Evolutionary conservation across 2,888 invertebrate species (phyloP).

Genomic region (Leptothorax acervorum): DNA sequence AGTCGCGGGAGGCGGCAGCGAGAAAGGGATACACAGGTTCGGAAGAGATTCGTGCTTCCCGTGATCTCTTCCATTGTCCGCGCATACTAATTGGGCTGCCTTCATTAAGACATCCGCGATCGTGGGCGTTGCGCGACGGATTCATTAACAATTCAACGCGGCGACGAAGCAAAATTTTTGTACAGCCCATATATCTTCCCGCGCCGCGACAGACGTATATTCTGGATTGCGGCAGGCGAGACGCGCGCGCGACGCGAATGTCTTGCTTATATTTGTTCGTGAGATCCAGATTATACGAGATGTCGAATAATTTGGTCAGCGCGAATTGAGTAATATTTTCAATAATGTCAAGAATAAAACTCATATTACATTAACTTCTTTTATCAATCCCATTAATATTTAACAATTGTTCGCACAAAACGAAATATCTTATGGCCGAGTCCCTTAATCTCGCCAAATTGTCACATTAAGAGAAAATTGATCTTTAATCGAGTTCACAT

Average conservation of each 20-base stretch:
- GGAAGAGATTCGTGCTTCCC: constrained; percentile 31
- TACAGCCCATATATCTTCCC: background rate
- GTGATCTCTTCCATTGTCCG: constrained; percentile 39
- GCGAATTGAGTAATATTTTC: background rate
- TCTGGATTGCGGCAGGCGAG: too few species aligned
- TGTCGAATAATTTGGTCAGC: background rate
- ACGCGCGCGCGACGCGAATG: background rate
- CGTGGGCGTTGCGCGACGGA: constrained; percentile 11
- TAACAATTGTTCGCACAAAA: background rate
- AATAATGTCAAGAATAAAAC: background rate
- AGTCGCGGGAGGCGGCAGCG: constrained; percentile 4
- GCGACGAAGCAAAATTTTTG: constrained; percentile 9
- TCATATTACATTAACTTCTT: background rate
- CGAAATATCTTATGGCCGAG: background rate
- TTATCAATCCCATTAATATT: background rate
- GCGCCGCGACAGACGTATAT: background rate
- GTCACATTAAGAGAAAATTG: background rate
- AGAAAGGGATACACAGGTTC: background rate
- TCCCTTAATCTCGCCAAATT: background rate
- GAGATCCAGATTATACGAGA: background rate
- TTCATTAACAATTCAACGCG: constrained; percentile 17
- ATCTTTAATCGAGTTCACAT: background rate
- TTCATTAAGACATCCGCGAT: constrained; percentile 31
- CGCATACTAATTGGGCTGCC: constrained; percentile 44
- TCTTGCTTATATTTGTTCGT: constrained; percentile 28